Evolutionary conservation across 2,888 invertebrate genomes (phyloP).

Genomic region (Serripes groenlandicus): DNA sequence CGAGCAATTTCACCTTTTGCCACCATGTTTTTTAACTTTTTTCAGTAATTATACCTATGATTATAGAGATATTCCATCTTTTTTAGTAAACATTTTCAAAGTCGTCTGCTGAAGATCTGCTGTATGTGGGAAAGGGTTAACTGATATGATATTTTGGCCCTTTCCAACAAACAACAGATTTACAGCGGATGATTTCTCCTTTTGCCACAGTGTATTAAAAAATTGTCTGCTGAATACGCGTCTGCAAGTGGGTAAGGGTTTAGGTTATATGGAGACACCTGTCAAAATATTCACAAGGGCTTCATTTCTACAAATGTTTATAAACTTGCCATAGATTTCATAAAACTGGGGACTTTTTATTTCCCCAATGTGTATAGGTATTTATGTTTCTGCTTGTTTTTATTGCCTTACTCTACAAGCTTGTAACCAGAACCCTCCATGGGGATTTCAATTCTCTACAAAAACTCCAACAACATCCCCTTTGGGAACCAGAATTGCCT

Average conservation of each 20-base stretch:
- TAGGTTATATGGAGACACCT: conserved; percentile 14
- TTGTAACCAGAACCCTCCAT: conserved; percentile 4
- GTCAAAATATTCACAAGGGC: conserved; percentile 15
- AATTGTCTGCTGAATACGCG: too few relatives aligned
- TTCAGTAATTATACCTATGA: too few relatives aligned
- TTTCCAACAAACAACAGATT: background rate
- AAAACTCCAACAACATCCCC: background rate
- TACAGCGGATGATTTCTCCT: background rate
- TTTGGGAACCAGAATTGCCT: conserved; percentile 1
- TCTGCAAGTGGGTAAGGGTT: too few relatives aligned
- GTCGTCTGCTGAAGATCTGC: background rate
- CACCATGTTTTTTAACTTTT: background rate
- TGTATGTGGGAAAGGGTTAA: background rate
- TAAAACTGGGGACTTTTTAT: conserved; percentile 16
- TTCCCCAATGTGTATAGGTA: conserved; percentile 23
- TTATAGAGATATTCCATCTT: too few relatives aligned
- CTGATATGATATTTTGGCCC: background rate
- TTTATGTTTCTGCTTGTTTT: conserved; percentile 24
- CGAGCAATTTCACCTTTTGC: background rate
- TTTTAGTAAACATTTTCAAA: background rate
- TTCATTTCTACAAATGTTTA: conserved; percentile 17
- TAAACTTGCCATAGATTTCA: conserved; percentile 25
- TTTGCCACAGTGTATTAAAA: background rate
- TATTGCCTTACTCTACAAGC: conserved; percentile 13
- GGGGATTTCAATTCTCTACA: conserved; percentile 2